Base-by-base conservation (phyloP, 2,888 invertebrate genomes). In the Eilema griseolum region DNA sequence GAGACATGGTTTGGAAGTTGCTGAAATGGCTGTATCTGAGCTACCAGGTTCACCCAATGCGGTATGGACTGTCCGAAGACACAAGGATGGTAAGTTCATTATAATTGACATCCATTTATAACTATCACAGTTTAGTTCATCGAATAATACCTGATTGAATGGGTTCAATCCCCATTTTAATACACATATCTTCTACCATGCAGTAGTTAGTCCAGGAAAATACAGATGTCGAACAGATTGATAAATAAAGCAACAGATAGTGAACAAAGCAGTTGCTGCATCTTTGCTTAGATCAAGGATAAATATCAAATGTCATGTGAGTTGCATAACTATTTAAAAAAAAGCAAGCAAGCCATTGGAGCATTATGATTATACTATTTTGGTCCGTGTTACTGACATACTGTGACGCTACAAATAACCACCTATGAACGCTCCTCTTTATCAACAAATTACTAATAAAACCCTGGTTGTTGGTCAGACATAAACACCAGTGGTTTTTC, bases 1-100 rank as follows among this genome's bases (percentile, higher is more conserved):
- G 14, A 96, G 99, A 31, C 99, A 99, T 92, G 99, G 99, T 83
- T 96, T 99, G 66, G 99, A 99, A 96, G 99, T 99, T 1, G 98
- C 99, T 0, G 99, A 99, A 95, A 99, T 99, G 99, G 99, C 99
- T 72, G 99, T 99, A 3, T 99, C 99, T 31, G 99, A 99, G 93
- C 95, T 99, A 81, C 99, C 99, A n/a, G 99, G 99, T 88, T 99
- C 99, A 88, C 99, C 99, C 3, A 99, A 99, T 95, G 99, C 99
- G 85, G 99, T 99, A 2, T 99, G 99, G 99, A 99, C 99, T 41
- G 99, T 99, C 26, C 98, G 99, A 89, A 97, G 98, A 86, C 97
- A 99, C 90, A 97, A 98, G 89, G 99, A 99, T 96, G 99, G 99
- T 99, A 95, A 97, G 97, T 84, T 57, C 10, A 16, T 56, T 23